Evolutionary conservation across 2,888 invertebrate species (phyloP), one percentile per base, ranked within the genome.

Genomic region (Neoscelio sp.): DNA sequence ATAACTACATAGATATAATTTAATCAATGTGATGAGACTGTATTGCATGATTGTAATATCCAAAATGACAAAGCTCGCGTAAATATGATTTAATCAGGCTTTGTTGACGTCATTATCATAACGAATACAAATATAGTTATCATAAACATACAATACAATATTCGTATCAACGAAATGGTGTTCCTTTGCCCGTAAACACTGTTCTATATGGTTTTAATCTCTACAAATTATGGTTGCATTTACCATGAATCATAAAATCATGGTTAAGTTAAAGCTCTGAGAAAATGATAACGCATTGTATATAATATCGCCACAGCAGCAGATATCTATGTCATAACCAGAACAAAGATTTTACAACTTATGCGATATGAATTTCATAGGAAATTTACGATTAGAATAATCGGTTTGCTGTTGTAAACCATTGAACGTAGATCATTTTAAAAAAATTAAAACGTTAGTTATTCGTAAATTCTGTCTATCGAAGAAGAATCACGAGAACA

Each of bases 21-120:
- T n/a, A n/a, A n/a, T n/a, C 6, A 5, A 20, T 15, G 23, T 20
- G 33, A 15, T 35, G 13, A 23, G 44, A 42, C 30, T 42, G 7
- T 42, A 42, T 42, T 42, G 17, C 44, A 12, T 18, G 44, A 44
- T 60, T 48, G 48, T 62, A 35, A 38, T 26, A 48, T 48, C 62
- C 38, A 62, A 48, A 48, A 38, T 26, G 38, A 64, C 50, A 64
- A 64, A 64, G 50, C 38, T 38, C 50, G 28, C 64, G 46, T 64
- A 40, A 64, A 64, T 64, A 64, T 64, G 50, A 64, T 50, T 62
- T 35, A 46, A 64, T 64, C 64, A 28, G 28, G 50, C 28, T 50
- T 50, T 50, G 64, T 40, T 64, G 50, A 50, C 64, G 17, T 50
- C 26, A 50, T 50, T 28, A 50, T 64, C 64, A 40, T 50, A 50